Percentiles rank a stretch among this genome's conserved stretches.
Evolutionary conservation across 2,113 vertebrate species (phyloP).

Genomic region (Malurus elegans): DNA sequence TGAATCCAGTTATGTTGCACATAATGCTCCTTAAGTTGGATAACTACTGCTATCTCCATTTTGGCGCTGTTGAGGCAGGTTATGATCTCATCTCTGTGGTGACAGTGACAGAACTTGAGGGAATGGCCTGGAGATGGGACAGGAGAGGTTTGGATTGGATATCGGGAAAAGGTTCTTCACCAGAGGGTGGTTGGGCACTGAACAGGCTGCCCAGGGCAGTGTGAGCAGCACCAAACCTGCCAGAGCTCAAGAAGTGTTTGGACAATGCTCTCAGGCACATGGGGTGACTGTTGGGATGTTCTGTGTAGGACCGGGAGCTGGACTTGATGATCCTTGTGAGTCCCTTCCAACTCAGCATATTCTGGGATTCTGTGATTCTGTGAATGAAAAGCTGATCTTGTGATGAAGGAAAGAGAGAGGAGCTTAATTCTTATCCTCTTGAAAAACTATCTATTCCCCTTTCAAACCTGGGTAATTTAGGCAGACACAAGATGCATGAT

Average conservation of each 20-base stretch:
- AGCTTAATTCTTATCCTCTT: background rate
- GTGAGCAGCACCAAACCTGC: background rate
- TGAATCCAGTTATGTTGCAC: background rate
- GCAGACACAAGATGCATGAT: background rate
- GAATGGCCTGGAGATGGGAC: background rate
- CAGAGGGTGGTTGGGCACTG: background rate
- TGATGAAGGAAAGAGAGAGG: background rate
- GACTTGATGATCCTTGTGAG: background rate
- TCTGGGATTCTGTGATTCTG: background rate
- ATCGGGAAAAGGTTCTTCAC: background rate
- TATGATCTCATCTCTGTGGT: background rate
- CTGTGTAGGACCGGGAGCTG: background rate
- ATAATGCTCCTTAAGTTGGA: accelerated
- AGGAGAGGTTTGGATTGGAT: background rate
- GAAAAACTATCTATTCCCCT: background rate
- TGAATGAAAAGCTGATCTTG: background rate
- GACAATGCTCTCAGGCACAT: background rate
- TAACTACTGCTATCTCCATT: background rate
- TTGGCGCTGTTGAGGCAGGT: background rate
- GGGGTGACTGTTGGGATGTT: background rate
- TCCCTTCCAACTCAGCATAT: background rate
- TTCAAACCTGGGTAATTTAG: background rate
- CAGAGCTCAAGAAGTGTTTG: background rate
- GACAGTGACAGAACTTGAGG: background rate
- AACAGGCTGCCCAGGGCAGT: background rate